Base-by-base conservation (phyloP, 2,113 vertebrate genomes). In the Poecilia latipinna region DNA sequence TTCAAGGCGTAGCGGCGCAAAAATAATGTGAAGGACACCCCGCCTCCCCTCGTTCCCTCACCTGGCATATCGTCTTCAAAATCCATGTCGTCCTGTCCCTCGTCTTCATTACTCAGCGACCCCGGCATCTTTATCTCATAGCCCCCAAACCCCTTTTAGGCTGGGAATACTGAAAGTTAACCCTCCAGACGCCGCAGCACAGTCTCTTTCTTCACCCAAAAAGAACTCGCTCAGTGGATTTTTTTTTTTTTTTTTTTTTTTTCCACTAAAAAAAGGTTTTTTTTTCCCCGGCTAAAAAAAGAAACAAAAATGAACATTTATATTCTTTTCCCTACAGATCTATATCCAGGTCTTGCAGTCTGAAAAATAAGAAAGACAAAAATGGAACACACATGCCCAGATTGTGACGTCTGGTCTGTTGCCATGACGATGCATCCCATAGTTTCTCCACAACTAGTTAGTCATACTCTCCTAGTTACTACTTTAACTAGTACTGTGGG, bases 381-480 rank as follows among this genome's bases (percentile, higher is more conserved):
- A 94, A 93, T 94, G 95, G 93, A 94, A 93, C 93, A 95, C 95
- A 97, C 96, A 96, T 95, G 96, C 96, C 95, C 96, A 96, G 95
- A 96, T 95, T 95, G 96, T 97, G 96, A 97, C 96, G 96, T 97
- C 95, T 96, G 96, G 96, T 97, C 96, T 96, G 96, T 97, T 97
- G 95, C 96, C 96, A 94, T 95, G 95, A 95, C 95, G 95, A 97
- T 96, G 90, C 96, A 97, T 97, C 96, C 96, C 96, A 97, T 97
- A 96, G 95, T 95, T 93, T 95, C 90, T 79, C 78, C 83, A 94
- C 94, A 67, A 94, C 93, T 94, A 96, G 94, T 94, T 95, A 95
- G 93, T 92, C 92, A 86, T 87, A 90, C 88, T 90, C 85, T 73
- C 79, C 82, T 93, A 83, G 93, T 95, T 90, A 93, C 84, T 91